A percentile compares a stretch with the other conserved stretches of the same genome.
phyloP scores from a whole-genome alignment of 1,140 invertebrate species.

The Drosophila sturtevanti region DNA sequence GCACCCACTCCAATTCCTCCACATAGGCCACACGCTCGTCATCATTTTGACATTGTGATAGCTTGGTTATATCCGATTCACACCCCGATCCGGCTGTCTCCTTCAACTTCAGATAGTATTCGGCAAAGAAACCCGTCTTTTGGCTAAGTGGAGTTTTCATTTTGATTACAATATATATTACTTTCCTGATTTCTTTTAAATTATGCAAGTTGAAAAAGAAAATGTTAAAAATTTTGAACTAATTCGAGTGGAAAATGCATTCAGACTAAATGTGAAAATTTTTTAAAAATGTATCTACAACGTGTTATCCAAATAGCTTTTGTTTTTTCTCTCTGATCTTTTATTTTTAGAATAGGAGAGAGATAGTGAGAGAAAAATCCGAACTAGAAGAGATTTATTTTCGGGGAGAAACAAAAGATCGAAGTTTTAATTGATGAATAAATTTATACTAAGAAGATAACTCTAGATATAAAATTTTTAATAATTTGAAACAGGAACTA shows the following conservation, averaged over 20 bases:
- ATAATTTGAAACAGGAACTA: too few relatives aligned
- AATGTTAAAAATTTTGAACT: constrained; percentile 20
- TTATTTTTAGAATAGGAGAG: constrained; percentile 61
- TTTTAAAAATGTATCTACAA: constrained; percentile 28
- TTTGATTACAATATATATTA: constrained; percentile 18
- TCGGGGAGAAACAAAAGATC: background rate
- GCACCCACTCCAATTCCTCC: constrained; percentile 66
- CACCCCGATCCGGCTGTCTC: constrained; percentile 45
- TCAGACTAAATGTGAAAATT: constrained; percentile 47
- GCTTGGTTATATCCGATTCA: constrained; percentile 57
- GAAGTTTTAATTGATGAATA: too few relatives aligned
- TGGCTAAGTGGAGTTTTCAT: constrained; percentile 71
- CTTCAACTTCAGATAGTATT: constrained; percentile 74
- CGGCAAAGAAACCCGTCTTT: constrained; percentile 71
- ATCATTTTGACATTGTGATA: constrained; percentile 63
- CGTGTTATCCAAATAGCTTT: constrained; percentile 50
- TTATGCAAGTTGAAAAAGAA: constrained; percentile 58
- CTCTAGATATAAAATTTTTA: too few relatives aligned
- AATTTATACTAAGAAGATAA: too few relatives aligned
- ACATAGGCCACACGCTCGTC: constrained; percentile 75
- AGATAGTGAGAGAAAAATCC: background rate
- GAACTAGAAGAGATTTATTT: background rate
- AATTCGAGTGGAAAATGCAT: constrained; percentile 59
- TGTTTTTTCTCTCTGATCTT: constrained; percentile 26
- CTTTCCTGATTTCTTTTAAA: constrained; percentile 22